Evolutionary conservation across 2,888 invertebrate species (phyloP), one percentile per base, ranked within the genome.

Genomic region (Noctuana brunneofusca): DNA sequence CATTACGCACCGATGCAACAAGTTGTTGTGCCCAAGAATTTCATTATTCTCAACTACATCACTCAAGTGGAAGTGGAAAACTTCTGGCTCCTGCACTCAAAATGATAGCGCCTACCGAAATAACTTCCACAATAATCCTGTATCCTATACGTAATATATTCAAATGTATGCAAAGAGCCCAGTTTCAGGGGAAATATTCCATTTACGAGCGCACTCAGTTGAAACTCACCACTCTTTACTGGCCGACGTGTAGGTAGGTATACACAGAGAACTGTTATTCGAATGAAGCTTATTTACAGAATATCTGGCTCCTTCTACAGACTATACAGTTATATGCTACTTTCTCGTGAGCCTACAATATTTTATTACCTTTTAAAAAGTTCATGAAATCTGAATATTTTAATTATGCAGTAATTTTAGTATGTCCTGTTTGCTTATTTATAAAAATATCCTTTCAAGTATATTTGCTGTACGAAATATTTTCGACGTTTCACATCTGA

Each of bases 91-190:
- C 14, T 24, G 20, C 20, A 16, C 41, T 46, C 32, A 35, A 14
- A 48, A 57, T 12, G 18, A 30, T 27, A 32, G 41, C 18, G 18
- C 14, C 32, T 32, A 6, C 4, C 30, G n/a, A 46, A 48, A 48
- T 57, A 35, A 18, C 48, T 57, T 57, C 20, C 32, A 12, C 35
- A 20, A 20, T 48, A 32, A 57, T 57, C 48, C 57, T 57, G 48
- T 48, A 57, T 48, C 46, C 48, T 57, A 24, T 46, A 49, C 22
- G 41, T 58, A 41, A 58, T 52, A 30, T 72, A 79, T 79, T 78
- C 64, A 77, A 79, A 79, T 80, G 75, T 75, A 79, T 80, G 75
- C 71, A 76, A 76, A 76, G 72, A 73, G 68, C 68, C 57, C 64
- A 67, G 65, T 70, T 72, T 59, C 66, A 65, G 48, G 53, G 70